Evolutionary conservation across 2,888 invertebrate genomes (phyloP).

Genomic region (Drosophila leonis): DNA sequence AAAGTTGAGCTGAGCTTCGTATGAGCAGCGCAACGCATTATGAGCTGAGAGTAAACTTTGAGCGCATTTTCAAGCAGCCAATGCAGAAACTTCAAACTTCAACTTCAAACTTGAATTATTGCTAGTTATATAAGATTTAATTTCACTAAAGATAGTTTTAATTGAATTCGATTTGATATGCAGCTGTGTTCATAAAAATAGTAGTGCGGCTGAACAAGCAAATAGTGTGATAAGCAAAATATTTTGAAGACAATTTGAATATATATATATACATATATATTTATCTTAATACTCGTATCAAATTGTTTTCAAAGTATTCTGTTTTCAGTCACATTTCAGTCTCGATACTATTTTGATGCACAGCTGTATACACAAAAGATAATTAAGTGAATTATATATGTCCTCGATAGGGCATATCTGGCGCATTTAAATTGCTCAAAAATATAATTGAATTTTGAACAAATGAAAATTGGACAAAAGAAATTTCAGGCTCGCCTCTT

Average conservation of each 20-base stretch:
- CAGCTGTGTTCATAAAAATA: too few species aligned
- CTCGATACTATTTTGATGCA: too few species aligned
- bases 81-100: neutral
- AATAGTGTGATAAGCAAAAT: too few species aligned
- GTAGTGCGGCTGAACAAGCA: too few species aligned
- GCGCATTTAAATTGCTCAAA: neutral
- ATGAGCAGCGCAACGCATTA: neutral
- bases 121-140: neutral
- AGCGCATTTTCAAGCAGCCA: neutral
- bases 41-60: slow-evolving; percentile 7
- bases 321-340: too few species aligned
- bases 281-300: too few species aligned
- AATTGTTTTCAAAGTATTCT: too few species aligned
- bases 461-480: neutral
- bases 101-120: too few species aligned
- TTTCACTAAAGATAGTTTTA: neutral
- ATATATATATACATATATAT: too few species aligned
- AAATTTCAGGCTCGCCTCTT: neutral
- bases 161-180: neutral
- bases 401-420: neutral
- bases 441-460: slow-evolving; percentile 6
- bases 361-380: neutral
- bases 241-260: too few species aligned
- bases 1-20: neutral
- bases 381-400: neutral